phyloP scores from a whole-genome alignment of 2,113 vertebrate genomes.

The Aptenodytes patagonicus region DNA sequence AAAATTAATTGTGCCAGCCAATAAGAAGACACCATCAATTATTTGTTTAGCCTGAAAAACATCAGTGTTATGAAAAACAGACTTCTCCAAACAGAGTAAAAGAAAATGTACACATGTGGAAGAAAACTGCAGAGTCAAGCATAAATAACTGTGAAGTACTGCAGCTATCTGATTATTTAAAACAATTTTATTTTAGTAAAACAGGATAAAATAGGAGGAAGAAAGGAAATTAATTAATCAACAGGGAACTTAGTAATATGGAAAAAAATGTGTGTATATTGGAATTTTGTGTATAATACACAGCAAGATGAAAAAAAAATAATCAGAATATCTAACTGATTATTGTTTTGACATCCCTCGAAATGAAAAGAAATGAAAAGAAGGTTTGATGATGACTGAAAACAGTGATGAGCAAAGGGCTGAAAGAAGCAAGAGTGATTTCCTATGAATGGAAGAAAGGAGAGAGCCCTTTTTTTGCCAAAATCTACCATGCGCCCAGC shows the following conservation, averaged over 20 bases:
- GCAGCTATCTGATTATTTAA: not conserved
- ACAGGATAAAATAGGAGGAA: not conserved
- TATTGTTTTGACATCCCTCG: not conserved
- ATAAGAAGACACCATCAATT: constrained; percentile 7
- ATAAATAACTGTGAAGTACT: not conserved
- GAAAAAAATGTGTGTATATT: not conserved
- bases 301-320: not conserved
- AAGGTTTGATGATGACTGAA: not conserved
- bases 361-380: not conserved
- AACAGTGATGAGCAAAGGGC: not conserved
- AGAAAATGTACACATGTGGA: not conserved
- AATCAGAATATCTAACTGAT: not conserved
- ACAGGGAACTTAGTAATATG: not conserved
- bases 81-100: not conserved
- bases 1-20: constrained; percentile 23
- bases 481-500: not conserved
- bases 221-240: not conserved
- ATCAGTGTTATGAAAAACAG: not conserved
- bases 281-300: not conserved
- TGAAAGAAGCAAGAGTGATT: not conserved
- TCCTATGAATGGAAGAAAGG: not conserved
- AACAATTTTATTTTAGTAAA: not conserved
- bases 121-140: not conserved
- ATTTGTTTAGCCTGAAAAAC: constrained; percentile 6
- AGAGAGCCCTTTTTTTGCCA: not conserved